Conservation (phyloP, 2,888 invertebrate species). For the Ormyrus pomaceus region DNA sequence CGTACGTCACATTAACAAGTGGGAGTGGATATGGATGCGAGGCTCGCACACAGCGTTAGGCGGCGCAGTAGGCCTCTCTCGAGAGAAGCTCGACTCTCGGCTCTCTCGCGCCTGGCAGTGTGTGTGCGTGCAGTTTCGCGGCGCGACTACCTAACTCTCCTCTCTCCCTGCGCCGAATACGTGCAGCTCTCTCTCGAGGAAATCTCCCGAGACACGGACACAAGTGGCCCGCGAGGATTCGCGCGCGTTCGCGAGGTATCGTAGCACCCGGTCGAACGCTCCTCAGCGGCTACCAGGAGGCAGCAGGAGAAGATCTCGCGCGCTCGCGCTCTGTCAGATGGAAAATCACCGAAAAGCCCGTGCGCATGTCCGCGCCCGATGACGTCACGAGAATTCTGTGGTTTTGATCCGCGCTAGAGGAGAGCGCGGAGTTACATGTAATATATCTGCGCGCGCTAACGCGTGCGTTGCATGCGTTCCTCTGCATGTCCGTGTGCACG, state of each 20-base stretch:
- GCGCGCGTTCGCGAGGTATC: no score
- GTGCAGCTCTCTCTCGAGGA: neutral
- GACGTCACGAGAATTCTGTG: slow-evolving; percentile 73
- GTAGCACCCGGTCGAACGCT: no score
- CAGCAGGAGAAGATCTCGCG: neutral
- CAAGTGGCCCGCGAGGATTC: no score
- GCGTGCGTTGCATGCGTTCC: neutral
- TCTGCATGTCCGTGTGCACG: neutral
- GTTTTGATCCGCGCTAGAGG: slow-evolving; percentile 50
- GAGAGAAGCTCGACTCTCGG: neutral
- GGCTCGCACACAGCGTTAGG: neutral
- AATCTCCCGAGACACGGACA: no score
- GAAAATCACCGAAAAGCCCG: slow-evolving; percentile 74
- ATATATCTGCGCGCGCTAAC: no score
- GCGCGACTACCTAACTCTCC: neutral
- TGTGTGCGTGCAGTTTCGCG: neutral
- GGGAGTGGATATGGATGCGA: slow-evolving; percentile 73
- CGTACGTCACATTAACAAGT: slow-evolving; percentile 74
- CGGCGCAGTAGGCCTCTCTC: neutral
- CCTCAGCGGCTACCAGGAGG: neutral
- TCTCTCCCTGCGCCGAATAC: neutral
- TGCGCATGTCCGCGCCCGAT: slow-evolving; percentile 73
- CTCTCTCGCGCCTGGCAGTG: slow-evolving; percentile 7
- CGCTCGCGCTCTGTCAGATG: slow-evolving; percentile 60
- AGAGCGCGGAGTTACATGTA: slow-evolving; percentile 33